Percentiles rank a stretch among this genome's conserved stretches.
Conservation (phyloP, 2,888 invertebrate species). For the Stenoptilia bipunctidactyla region DNA sequence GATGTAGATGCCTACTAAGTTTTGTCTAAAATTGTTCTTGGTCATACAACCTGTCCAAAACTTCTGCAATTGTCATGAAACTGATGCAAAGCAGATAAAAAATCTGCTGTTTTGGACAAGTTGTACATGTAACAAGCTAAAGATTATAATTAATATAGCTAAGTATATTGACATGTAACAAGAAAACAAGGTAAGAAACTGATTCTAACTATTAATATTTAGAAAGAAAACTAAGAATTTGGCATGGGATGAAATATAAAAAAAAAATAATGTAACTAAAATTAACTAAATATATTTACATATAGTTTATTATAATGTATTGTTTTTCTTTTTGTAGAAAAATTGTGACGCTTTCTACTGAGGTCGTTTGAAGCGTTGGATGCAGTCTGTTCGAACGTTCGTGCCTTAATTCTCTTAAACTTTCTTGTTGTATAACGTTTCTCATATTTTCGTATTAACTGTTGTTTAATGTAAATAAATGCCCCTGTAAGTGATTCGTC, state of each 20-base stretch:
- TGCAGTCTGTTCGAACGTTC: conserved; percentile 24
- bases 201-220: conserved; percentile 1
- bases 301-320: conserved; percentile 8
- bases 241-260: not conserved
- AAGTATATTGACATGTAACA: too few relatives aligned
- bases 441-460: too few relatives aligned
- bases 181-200: too few relatives aligned
- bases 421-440: not conserved
- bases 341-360: conserved; percentile 22
- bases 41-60: too few relatives aligned
- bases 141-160: too few relatives aligned
- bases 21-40: too few relatives aligned
- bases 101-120: too few relatives aligned
- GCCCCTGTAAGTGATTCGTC: conserved; percentile 59
- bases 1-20: too few relatives aligned
- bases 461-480: conserved; percentile 13
- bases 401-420: conserved; percentile 16
- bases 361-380: conserved; percentile 17
- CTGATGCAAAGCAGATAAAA: too few relatives aligned
- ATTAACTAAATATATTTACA: not conserved
- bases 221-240: too few relatives aligned
- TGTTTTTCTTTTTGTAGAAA: conserved; percentile 30
- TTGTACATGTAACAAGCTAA: too few relatives aligned
- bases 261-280: conserved; percentile 1
- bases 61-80: too few relatives aligned